Conservation (phyloP, 1,140 invertebrate genomes). For the Apolygus lucorum region DNA sequence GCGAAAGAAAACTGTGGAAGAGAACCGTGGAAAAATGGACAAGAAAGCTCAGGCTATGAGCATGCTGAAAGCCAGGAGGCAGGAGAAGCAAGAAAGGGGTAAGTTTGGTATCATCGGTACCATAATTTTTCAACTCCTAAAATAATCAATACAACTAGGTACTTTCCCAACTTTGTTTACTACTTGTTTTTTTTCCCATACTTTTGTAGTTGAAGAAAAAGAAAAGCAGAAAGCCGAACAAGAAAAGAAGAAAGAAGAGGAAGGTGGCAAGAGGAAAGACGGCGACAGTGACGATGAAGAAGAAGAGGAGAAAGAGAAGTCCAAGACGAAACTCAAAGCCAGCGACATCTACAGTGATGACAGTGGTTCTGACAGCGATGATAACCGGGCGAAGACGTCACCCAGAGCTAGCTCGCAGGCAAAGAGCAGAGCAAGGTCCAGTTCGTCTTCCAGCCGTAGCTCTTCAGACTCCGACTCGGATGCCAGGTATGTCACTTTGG, state of each 20-base stretch:
- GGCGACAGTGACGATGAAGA: slow-evolving; percentile 47
- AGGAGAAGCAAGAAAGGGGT: slow-evolving; percentile 67
- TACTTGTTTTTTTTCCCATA: slow-evolving; percentile 23
- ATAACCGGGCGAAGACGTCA: background rate
- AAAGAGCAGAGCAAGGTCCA: slow-evolving; percentile 31
- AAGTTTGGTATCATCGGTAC: no score
- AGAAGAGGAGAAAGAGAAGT: slow-evolving; percentile 45
- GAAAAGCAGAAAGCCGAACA: slow-evolving; percentile 48
- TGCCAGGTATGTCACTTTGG: slow-evolving; percentile 41
- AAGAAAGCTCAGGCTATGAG: slow-evolving; percentile 88
- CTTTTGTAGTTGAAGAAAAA: slow-evolving; percentile 43
- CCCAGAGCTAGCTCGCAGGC: no score
- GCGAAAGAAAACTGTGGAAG: slow-evolving; percentile 84
- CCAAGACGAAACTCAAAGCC: slow-evolving; percentile 69
- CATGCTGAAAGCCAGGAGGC: slow-evolving; percentile 75
- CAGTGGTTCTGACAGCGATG: slow-evolving; percentile 70
- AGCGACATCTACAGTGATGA: slow-evolving; percentile 95
- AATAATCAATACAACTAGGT: no score
- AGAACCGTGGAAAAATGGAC: slow-evolving; percentile 67
- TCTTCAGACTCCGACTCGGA: slow-evolving; percentile 46
- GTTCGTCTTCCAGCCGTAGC: slow-evolving; percentile 36
- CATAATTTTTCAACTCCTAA: no score
- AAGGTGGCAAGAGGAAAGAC: slow-evolving; percentile 35
- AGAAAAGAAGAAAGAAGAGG: slow-evolving; percentile 44
- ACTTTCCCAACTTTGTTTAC: no score